phyloP scores from a whole-genome alignment of 2,113 vertebrate genomes.

The Dasypus novemcinctus region DNA sequence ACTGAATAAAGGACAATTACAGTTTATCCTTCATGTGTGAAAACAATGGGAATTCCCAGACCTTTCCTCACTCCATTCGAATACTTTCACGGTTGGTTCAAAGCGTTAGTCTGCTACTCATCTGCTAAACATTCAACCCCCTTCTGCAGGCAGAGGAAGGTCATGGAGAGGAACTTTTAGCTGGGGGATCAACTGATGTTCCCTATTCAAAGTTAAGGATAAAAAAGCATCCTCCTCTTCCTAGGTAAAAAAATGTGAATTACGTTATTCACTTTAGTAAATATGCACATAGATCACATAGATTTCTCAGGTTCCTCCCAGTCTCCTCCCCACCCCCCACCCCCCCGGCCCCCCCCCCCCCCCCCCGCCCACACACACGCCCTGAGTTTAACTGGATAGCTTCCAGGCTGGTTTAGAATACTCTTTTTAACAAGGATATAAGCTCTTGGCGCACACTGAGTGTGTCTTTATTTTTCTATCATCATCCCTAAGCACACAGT shows the following conservation, averaged over 20 bases:
- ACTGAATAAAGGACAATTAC: no score
- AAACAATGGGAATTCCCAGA: not conserved
- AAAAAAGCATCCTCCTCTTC: not conserved
- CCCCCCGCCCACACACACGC: no score
- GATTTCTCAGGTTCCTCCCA: not conserved
- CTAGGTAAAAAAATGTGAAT: not conserved
- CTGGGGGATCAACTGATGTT: not conserved
- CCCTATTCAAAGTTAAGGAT: not conserved
- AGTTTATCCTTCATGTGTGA: not conserved
- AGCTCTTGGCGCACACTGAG: not conserved
- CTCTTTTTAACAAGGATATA: not conserved
- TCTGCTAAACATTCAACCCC: not conserved
- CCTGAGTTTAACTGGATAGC: not conserved
- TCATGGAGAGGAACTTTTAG: not conserved
- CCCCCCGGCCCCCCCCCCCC: not conserved
- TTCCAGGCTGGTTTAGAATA: not conserved
- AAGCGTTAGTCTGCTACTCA: rapidly evolving
- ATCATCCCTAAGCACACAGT: not conserved
- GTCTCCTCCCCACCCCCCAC: not conserved
- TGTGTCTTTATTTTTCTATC: not conserved
- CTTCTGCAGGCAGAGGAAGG: not conserved
- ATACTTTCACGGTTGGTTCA: not conserved
- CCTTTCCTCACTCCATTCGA: not conserved
- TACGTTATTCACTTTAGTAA: not conserved
- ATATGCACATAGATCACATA: not conserved